phyloP scores from a whole-genome alignment of 2,113 vertebrate species.

The Pleuronectes platessa region DNA sequence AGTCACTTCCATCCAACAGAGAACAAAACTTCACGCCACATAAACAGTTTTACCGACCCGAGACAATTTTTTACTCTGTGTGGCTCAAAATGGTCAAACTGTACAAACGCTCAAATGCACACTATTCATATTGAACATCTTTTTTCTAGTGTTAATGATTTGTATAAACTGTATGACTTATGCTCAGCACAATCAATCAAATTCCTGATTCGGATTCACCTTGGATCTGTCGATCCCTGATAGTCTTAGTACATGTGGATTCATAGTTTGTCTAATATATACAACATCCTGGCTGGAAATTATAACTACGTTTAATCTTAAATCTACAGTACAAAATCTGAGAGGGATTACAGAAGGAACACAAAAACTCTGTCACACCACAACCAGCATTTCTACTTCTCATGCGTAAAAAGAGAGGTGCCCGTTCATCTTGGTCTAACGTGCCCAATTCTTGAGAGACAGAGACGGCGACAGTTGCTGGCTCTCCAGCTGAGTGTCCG shows the following conservation, averaged over 20 bases:
- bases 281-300: too few species aligned
- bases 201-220: not conserved
- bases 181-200: too few species aligned
- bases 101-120: not conserved
- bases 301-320: too few species aligned
- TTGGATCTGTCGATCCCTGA: too few species aligned
- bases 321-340: not conserved
- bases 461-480: not conserved
- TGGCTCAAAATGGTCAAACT: too few species aligned
- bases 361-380: slow-evolving; percentile 6
- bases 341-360: not conserved
- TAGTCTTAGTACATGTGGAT: not conserved
- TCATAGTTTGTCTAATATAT: not conserved
- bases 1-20: not conserved
- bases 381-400: not conserved
- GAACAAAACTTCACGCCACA: not conserved
- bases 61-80: not conserved
- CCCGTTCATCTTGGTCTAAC: too few species aligned
- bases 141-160: not conserved
- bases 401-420: too few species aligned
- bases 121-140: not conserved
- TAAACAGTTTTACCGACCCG: not conserved
- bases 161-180: not conserved
- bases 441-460: too few species aligned
- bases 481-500: not conserved